Percentiles rank a stretch among this genome's conserved stretches.
Conservation (phyloP, 2,888 invertebrate species). For the Trichacis sp. region DNA sequence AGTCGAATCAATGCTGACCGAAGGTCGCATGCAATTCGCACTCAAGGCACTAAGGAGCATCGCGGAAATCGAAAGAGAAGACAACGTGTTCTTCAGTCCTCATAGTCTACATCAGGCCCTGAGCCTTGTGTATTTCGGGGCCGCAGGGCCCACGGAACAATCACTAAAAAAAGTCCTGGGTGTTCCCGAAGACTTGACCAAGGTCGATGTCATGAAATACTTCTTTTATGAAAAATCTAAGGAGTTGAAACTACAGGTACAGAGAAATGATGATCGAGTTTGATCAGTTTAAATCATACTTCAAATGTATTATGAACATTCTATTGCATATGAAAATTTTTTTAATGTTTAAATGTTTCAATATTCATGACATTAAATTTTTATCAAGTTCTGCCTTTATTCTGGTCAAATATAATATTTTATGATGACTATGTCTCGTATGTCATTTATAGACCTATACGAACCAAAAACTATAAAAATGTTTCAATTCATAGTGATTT, state of each 20-base stretch:
- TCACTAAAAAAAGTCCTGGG: constrained; percentile 75
- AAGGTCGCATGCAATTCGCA: constrained; percentile 78
- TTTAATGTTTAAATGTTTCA: too few species aligned
- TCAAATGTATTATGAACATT: too few species aligned
- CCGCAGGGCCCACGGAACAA: constrained; percentile 79
- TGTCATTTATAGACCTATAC: too few species aligned
- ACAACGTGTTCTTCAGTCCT: constrained; percentile 89
- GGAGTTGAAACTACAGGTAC: not conserved
- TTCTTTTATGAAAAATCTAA: constrained; percentile 79
- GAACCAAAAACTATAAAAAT: too few species aligned
- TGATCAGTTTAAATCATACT: not conserved
- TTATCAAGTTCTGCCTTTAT: too few species aligned
- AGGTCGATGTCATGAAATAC: constrained; percentile 79
- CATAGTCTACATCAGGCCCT: constrained; percentile 87
- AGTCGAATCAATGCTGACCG: constrained; percentile 70
- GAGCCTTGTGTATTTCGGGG: constrained; percentile 82
- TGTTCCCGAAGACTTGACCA: constrained; percentile 74
- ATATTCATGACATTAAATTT: too few species aligned
- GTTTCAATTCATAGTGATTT: too few species aligned
- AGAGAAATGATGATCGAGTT: too few species aligned
- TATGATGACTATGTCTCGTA: too few species aligned
- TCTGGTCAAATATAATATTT: too few species aligned
- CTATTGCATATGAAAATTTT: too few species aligned
- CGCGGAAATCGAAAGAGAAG: constrained; percentile 75
- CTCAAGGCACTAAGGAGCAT: constrained; percentile 78